These are phyloP conservation scores for Amblyteles armatorius DNA, from an alignment of 2,888 invertebrate species.

Conservation along the genomic window DNA sequence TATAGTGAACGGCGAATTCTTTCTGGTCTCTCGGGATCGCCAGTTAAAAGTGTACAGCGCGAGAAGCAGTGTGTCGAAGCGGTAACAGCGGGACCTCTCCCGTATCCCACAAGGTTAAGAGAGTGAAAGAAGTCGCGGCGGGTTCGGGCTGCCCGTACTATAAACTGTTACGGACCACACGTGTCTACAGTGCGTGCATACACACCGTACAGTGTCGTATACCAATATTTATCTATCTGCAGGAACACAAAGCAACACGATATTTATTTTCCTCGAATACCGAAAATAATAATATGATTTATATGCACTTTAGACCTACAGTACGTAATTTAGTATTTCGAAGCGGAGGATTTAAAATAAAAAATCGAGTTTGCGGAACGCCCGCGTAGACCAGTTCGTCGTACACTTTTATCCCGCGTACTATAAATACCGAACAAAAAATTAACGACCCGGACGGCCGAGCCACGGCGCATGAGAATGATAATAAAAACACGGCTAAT, in stretches of 20 bases:
- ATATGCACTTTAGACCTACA: background rate
- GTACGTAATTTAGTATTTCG: background rate
- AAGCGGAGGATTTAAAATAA: background rate
- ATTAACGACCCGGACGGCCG: slow-evolving; percentile 46
- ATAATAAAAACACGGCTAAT: slow-evolving; percentile 43
- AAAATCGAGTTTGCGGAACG: background rate
- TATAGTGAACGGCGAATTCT: slow-evolving; percentile 44
- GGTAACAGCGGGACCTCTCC: slow-evolving; percentile 39
- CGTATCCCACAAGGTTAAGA: slow-evolving; percentile 58
- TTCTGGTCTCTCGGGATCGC: slow-evolving; percentile 30
- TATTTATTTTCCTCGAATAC: background rate
- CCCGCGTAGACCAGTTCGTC: background rate
- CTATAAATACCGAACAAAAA: slow-evolving; percentile 30
- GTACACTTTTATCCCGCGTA: background rate
- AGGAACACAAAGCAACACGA: background rate
- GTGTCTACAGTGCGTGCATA: background rate
- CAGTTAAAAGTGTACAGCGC: slow-evolving; percentile 16
- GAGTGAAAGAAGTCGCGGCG: slow-evolving; percentile 57
- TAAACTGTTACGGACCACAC: background rate
- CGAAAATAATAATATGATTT: background rate
- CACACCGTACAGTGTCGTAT: background rate
- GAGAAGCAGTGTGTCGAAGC: slow-evolving; percentile 24
- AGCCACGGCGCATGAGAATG: slow-evolving; percentile 21
- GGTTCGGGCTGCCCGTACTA: slow-evolving; percentile 29
- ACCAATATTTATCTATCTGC: background rate